Conservation (phyloP, 2,888 invertebrate genomes). For the Phalera bucephala region DNA sequence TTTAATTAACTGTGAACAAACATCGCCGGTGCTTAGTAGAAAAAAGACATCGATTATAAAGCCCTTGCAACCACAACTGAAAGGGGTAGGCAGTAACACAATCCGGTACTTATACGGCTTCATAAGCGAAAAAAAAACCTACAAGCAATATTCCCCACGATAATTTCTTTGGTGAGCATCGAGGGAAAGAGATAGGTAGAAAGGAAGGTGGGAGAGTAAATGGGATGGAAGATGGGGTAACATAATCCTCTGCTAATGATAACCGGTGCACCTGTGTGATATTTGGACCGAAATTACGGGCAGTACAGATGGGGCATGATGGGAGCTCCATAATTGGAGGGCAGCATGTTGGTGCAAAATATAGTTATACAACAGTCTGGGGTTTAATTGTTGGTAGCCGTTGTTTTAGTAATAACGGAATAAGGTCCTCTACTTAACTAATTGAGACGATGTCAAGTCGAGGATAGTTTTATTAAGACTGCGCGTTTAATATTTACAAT, state of each 20-base stretch:
- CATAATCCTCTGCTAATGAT: constrained; percentile 68
- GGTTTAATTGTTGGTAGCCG: background rate
- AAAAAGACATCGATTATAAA: no score
- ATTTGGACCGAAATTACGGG: constrained; percentile 55
- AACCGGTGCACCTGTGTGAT: constrained; percentile 69
- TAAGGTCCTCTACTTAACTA: background rate
- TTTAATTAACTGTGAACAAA: background rate
- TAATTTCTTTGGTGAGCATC: constrained; percentile 34
- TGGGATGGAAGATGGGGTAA: constrained; percentile 47
- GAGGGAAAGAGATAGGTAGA: constrained; percentile 27
- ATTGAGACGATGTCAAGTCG: no score
- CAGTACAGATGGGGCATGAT: constrained; percentile 45
- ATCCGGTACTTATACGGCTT: constrained; percentile 46
- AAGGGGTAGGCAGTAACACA: constrained; percentile 42
- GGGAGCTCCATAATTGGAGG: constrained; percentile 36
- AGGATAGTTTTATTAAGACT: no score
- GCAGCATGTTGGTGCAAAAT: constrained; percentile 26
- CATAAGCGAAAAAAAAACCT: constrained; percentile 33
- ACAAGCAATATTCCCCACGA: constrained; percentile 27
- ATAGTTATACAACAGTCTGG: constrained; percentile 1
- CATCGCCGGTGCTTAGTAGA: background rate
- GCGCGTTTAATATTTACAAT: no score
- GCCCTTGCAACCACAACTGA: constrained; percentile 31
- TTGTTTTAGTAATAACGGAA: background rate
- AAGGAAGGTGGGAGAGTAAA: constrained; percentile 21